Conservation (phyloP, 2,797 vertebrate species). For the Serranus cabrilla region DNA sequence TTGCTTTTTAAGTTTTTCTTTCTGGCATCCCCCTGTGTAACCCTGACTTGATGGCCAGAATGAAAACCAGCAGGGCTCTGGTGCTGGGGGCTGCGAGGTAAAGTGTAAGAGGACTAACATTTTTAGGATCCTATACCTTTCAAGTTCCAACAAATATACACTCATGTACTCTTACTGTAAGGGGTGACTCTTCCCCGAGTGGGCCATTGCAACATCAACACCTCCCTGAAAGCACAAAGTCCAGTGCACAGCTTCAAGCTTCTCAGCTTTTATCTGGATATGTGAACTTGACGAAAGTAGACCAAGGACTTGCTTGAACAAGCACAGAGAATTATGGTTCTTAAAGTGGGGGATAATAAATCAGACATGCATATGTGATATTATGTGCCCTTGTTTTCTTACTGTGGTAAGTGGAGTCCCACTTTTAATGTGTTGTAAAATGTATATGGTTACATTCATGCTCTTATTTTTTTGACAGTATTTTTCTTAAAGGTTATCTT, state of each 20-base stretch:
- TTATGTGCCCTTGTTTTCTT: constrained; percentile 55
- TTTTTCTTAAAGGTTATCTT: neutral
- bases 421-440: neutral
- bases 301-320: constrained; percentile 61
- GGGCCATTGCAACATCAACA: constrained; percentile 62
- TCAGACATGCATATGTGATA: constrained; percentile 75
- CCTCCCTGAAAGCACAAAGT: constrained; percentile 79
- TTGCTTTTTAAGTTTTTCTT: constrained; percentile 30
- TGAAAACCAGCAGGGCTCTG: constrained; percentile 44
- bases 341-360: constrained; percentile 79
- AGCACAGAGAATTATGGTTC: constrained; percentile 67
- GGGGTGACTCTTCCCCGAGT: constrained; percentile 46
- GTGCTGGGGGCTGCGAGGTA: constrained; percentile 25
- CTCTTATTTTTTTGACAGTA: neutral
- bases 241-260: constrained; percentile 60
- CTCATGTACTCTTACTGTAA: constrained; percentile 62
- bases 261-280: constrained; percentile 67
- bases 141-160: constrained; percentile 66
- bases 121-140: constrained; percentile 50
- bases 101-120: constrained; percentile 34
- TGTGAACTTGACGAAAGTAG: constrained; percentile 67
- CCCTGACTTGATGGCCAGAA: constrained; percentile 24
- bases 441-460: neutral
- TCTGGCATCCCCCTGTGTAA: constrained; percentile 34
- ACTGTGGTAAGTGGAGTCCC: neutral